A percentile compares a stretch with the other conserved stretches of the same genome.
Evolutionary conservation across 2,797 vertebrate genomes (phyloP).

Genomic region (Carapus acus): DNA sequence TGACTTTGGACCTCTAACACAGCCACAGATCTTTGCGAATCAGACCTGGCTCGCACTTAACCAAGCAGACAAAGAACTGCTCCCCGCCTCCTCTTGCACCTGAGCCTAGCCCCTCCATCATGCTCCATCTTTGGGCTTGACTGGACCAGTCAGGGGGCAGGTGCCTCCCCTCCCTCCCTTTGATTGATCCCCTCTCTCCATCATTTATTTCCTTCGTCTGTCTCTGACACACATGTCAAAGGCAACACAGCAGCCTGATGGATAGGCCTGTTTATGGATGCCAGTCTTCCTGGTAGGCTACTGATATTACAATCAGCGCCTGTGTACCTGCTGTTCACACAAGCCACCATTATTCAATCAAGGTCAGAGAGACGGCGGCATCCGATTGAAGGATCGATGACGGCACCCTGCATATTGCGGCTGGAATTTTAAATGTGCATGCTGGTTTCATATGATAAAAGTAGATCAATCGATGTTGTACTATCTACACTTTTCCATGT

Average conservation of each 20-base stretch:
- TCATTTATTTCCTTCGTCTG: slow-evolving; percentile 70
- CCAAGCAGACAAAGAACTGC: slow-evolving; percentile 64
- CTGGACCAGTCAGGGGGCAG: slow-evolving; percentile 66
- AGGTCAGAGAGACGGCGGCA: slow-evolving; percentile 54
- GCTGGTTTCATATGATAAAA: slow-evolving; percentile 37
- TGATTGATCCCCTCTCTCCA: slow-evolving; percentile 73
- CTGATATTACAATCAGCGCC: slow-evolving; percentile 75
- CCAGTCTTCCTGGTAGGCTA: slow-evolving; percentile 71
- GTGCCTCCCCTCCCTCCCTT: slow-evolving; percentile 62
- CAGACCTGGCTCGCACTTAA: slow-evolving; percentile 57
- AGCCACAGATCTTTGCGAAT: slow-evolving; percentile 33
- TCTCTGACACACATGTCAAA: slow-evolving; percentile 69
- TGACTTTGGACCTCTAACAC: slow-evolving; percentile 52
- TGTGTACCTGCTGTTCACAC: slow-evolving; percentile 71
- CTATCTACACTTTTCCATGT: slow-evolving; percentile 5
- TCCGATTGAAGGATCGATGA: slow-evolving; percentile 65
- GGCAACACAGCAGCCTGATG: slow-evolving; percentile 70
- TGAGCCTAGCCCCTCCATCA: slow-evolving; percentile 75
- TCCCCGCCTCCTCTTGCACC: slow-evolving; percentile 63
- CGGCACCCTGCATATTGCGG: slow-evolving; percentile 34
- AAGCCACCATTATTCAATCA: slow-evolving; percentile 56
- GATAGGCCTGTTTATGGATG: slow-evolving; percentile 74
- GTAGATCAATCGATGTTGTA: slow-evolving; percentile 15
- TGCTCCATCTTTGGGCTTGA: slow-evolving; percentile 68
- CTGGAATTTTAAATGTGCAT: slow-evolving; percentile 60